A percentile compares a stretch with the other conserved stretches of the same genome.
Conservation (phyloP, 2,113 vertebrate species). For the Sclerurus mexicanus region DNA sequence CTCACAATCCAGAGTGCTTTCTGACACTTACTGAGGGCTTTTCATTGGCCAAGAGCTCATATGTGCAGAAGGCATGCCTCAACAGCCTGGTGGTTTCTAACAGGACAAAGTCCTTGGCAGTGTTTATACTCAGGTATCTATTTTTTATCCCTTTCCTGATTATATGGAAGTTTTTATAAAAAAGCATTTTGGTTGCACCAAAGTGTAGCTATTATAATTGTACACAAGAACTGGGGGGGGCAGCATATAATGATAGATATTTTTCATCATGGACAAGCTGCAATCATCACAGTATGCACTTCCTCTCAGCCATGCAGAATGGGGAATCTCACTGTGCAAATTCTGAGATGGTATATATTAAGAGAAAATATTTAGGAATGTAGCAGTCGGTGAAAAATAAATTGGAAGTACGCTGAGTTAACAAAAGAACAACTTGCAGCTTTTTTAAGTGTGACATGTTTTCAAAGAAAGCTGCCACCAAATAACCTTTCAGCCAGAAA, state of each 20-base stretch:
- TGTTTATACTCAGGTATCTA: neutral
- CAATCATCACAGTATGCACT: conserved; percentile 42
- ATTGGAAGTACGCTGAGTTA: conserved; percentile 7
- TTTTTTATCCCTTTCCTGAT: neutral
- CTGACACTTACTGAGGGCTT: neutral
- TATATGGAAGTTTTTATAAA: conserved; percentile 14
- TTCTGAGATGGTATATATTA: conserved; percentile 16
- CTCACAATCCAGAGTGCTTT: neutral
- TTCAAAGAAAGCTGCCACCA: neutral
- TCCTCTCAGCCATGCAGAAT: neutral
- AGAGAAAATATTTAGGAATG: conserved; percentile 40
- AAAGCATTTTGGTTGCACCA: conserved; percentile 14
- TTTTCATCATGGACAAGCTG: conserved; percentile 27
- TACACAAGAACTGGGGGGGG: neutral
- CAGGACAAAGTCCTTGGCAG: neutral
- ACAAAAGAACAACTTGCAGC: neutral
- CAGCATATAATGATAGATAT: neutral
- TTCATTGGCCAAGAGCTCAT: neutral
- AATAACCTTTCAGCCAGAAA: neutral
- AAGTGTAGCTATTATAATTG: neutral
- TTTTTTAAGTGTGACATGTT: neutral
- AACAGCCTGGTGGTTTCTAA: neutral
- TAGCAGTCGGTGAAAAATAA: conserved; percentile 43
- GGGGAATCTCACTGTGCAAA: neutral
- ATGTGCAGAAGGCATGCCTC: neutral